Evolutionary conservation across 2,797 vertebrate genomes (phyloP).

Genomic region (Bradypodion pumilum): DNA sequence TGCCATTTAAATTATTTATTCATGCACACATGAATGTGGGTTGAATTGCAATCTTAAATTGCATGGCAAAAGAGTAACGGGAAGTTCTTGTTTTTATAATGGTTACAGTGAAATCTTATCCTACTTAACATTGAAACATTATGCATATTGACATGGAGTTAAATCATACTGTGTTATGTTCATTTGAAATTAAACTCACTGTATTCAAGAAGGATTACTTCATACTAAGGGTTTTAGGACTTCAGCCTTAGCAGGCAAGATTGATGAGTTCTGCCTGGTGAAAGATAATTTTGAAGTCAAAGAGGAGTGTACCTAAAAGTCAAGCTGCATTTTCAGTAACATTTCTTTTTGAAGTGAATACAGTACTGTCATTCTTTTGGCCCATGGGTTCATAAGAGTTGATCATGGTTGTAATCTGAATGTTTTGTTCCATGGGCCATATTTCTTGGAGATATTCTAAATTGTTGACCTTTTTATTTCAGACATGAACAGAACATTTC

Average conservation of each 20-base stretch:
- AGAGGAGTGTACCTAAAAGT: background rate
- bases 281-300: background rate
- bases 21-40: background rate
- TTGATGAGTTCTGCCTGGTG: background rate
- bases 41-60: background rate
- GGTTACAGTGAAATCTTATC: background rate
- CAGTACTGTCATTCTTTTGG: background rate
- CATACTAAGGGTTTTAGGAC: background rate
- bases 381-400: background rate
- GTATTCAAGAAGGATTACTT: background rate
- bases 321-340: background rate
- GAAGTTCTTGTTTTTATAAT: background rate
- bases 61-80: background rate
- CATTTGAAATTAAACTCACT: background rate
- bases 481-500: constrained; percentile 97
- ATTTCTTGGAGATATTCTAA: constrained; percentile 28
- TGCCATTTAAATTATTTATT: background rate
- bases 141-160: background rate
- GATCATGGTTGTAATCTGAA: background rate
- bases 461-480: constrained; percentile 32
- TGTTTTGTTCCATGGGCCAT: background rate
- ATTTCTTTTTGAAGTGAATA: background rate
- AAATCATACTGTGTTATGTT: background rate
- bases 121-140: background rate
- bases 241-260: background rate